Conservation (phyloP, 2,797 vertebrate genomes). For the Ispidina lecontei region DNA sequence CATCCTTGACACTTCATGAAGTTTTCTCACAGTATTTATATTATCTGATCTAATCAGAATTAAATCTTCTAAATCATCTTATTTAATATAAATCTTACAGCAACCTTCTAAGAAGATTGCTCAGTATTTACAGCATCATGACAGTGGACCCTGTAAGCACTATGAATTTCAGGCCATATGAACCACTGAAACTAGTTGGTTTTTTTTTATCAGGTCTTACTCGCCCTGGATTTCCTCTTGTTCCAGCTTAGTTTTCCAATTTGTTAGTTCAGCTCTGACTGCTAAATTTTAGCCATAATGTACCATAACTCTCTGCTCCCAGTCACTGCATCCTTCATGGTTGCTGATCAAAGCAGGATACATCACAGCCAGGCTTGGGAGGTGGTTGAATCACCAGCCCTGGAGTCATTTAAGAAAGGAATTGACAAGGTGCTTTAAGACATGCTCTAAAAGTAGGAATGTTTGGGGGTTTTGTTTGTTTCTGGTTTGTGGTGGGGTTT, state of each 20-base stretch:
- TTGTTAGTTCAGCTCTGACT: not conserved
- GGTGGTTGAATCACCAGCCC: too few relatives aligned
- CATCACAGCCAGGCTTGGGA: not conserved
- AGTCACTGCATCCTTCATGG: not conserved
- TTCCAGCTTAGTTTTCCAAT: not conserved
- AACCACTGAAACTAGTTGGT: not conserved
- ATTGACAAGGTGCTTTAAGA: too few relatives aligned
- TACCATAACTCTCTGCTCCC: not conserved
- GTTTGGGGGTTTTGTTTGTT: too few relatives aligned
- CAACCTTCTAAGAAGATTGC: not conserved
- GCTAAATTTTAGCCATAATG: not conserved
- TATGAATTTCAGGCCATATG: not conserved
- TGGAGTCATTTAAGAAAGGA: too few relatives aligned
- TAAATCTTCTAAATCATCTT: not conserved
- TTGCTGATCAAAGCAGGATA: not conserved
- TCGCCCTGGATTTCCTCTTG: not conserved
- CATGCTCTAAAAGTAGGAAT: too few relatives aligned
- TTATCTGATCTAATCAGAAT: too few relatives aligned
- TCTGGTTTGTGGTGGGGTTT: too few relatives aligned
- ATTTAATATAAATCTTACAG: not conserved
- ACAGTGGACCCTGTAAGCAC: not conserved
- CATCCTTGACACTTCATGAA: not conserved
- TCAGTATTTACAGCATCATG: not conserved
- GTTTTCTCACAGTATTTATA: not conserved
- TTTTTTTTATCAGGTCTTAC: not conserved